Evolutionary conservation across 1,140 invertebrate species (phyloP), one percentile per base, ranked within the genome.

Genomic region (Ditylenchus dipsaci): DNA sequence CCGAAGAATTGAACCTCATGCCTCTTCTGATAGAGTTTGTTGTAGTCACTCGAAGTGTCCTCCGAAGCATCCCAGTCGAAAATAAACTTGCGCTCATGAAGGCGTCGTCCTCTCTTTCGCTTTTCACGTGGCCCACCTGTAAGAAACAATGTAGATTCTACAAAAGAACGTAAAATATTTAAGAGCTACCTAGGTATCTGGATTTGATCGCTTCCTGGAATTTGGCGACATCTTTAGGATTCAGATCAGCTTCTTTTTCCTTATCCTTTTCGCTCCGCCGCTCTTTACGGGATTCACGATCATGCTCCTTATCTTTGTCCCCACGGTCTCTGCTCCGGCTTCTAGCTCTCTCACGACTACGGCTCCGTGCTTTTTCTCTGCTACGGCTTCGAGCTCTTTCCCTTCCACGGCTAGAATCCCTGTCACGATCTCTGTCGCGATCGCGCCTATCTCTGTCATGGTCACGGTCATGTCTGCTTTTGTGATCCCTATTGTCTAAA

Each of bases 41-140:
- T 98, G 78, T 98, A 98, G 87, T 99, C 96, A 71, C 90, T 89
- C 19, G 92, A 94, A 0, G 96, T 99, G 78, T 99, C 96, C 84
- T 99, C 96, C 0, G 90, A 90, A 1, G 93, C 93, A 86, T 99
- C 96, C 96, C 96, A 99, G 86, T 99, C 96, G 86, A 99, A 99
- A 0, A 99, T 95, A 88, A 99, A 99, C 85, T 99, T 99, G 3
- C 95, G 86, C 81, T 99, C 96, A 86, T 98, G 98, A 1, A 97
- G 84, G 71, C 94, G 87, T 38, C 96, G 85, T 0, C 95, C 90
- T 49, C 92, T 86, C 47, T 83, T 83, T 13, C 76, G 64, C 81
- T 93, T 95, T 80, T 97, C 97, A 0, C 93, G 85, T 19, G 94
- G 88, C 9, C 93, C 92, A n/a, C 98, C 86, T 75, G 27, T 26